Evolutionary conservation across 2,888 invertebrate species (phyloP), one percentile per base, ranked within the genome.

Genomic region (Thecocarcelia acutangulata): DNA sequence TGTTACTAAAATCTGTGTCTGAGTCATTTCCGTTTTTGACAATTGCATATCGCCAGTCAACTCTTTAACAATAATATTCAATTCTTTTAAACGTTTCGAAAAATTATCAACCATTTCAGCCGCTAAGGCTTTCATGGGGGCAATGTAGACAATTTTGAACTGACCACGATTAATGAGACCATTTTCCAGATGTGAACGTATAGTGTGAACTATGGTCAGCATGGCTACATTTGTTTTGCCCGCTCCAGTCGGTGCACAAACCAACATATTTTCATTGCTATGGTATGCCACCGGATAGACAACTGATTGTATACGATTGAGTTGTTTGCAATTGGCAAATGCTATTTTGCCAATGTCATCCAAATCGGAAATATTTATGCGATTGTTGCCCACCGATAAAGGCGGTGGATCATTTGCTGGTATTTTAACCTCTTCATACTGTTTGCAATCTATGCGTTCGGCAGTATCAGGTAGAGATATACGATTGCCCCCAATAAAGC

Each of bases 161-260:
- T 97, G 95, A 91, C 98, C 95, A 87, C 96, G 96, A 91, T 95
- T 94, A 70, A 98, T 95, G 3, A 96, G 93, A 72, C 95, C 95
- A 85, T 94, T 93, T 85, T 95, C 94, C 63, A 97, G 93, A 88
- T 97, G 95, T 82, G 96, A 94, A 84, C 96, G 95, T 56, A 99
- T 94, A 85, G 97, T 96, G 90, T 98, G 96, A 0, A 98, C 93
- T 21, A 99, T 95, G 0, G 97, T 93, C 56, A 99, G 91, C 92
- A 99, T 93, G 0, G 99, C 99, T 72, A 99, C 97, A 89, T 99
- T 99, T 0, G 99, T 99, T 92, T 99, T 99, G 33, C 99, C 99
- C 0, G 99, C 98, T 4, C 99, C 99, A 0, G 99, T 99, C 0
- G 99, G 99, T 0, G 99, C 99, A 91, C 99, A 99, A 74, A 99